phyloP scores from a whole-genome alignment of 2,113 vertebrate species.

The Rhea americana region DNA sequence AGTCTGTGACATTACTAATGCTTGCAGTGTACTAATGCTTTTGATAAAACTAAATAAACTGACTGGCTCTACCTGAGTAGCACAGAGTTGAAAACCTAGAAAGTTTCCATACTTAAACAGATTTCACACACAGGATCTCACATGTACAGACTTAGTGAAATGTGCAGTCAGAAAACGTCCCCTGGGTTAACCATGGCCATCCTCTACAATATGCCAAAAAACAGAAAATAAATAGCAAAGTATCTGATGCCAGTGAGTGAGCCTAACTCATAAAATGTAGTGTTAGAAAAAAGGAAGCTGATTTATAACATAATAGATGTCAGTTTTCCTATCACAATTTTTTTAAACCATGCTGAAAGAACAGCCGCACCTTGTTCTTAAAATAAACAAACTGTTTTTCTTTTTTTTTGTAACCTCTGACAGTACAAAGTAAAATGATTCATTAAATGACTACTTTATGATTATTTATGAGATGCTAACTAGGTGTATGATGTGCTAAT shows the following conservation, averaged over 20 bases:
- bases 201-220: background rate
- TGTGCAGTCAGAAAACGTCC: background rate
- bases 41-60: background rate
- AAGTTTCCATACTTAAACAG: background rate
- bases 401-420: slow-evolving; percentile 77
- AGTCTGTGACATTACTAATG: background rate
- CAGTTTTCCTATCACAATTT: background rate
- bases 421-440: slow-evolving; percentile 75
- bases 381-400: slow-evolving; percentile 75
- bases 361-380: slow-evolving; percentile 58
- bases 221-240: fast-evolving
- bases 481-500: slow-evolving; percentile 79
- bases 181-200: fast-evolving
- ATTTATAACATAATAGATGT: background rate
- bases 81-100: background rate
- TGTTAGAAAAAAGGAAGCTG: background rate
- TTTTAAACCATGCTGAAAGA: background rate
- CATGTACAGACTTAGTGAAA: background rate
- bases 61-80: background rate
- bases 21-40: background rate
- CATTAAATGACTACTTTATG: slow-evolving; percentile 77
- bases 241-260: background rate
- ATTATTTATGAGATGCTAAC: slow-evolving; percentile 85
- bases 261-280: background rate
- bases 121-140: background rate